Percentiles rank a stretch among this genome's conserved stretches.
These are phyloP conservation scores for Ditylenchus weischeri DNA, from an alignment of 2,888 invertebrate species.

Conservation along the genomic window DNA sequence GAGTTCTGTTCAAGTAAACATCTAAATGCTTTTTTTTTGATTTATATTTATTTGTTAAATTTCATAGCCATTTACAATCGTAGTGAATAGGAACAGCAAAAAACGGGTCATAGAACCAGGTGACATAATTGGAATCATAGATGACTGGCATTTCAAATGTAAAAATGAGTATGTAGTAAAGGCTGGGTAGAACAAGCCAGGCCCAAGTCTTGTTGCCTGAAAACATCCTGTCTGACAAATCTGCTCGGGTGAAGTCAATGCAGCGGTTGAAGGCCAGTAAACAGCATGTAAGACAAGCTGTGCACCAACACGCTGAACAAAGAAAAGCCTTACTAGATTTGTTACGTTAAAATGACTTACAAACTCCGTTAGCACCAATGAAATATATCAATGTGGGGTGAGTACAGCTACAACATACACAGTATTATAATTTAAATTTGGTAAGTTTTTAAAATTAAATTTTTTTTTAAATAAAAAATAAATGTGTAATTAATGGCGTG, in stretches of 20 bases:
- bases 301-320: conserved; percentile 6
- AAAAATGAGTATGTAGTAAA: background rate
- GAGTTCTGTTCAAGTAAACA: background rate
- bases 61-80: too few relatives aligned
- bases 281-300: background rate
- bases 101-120: conserved; percentile 9
- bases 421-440: too few relatives aligned
- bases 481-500: too few relatives aligned
- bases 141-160: conserved; percentile 2
- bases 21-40: background rate
- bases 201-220: conserved; percentile 3
- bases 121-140: conserved; percentile 6
- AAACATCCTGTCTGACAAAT: background rate
- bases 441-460: too few relatives aligned
- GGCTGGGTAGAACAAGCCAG: conserved; percentile 3
- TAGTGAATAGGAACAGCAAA: background rate
- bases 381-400: conserved; percentile 6
- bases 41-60: too few relatives aligned
- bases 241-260: background rate
- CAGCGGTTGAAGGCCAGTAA: conserved; percentile 14
- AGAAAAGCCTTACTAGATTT: background rate
- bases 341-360: background rate
- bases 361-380: background rate
- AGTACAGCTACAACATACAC: conserved; percentile 1
- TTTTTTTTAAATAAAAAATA: too few relatives aligned